Evolutionary conservation across 1,140 invertebrate species (phyloP), one percentile per base, ranked within the genome.

Genomic region (Tigriopus japonicus): DNA sequence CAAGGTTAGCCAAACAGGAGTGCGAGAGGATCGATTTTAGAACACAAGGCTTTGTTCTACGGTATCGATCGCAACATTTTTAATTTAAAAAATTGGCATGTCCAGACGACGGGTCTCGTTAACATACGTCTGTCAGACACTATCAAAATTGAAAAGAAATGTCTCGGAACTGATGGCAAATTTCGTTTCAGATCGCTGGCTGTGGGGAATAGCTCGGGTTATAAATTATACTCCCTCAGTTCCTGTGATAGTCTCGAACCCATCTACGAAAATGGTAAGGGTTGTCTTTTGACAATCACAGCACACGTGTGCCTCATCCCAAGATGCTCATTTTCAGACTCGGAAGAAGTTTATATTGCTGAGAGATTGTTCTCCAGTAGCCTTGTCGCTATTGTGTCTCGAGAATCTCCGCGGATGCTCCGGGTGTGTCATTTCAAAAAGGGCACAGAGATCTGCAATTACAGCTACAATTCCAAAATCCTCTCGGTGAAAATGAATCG

Each of bases 371-470:
- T 98, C 73, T 92, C 88, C 71, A 96, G 91, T 70, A 95, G 90
- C 67, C 76, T 98, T 65, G 88, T 98, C 66, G 92, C 92, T 21
- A 80, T 98, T 67, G 95, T 98, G 56, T 89, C 86, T 66, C 77
- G 91, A 63, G 81, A 84, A 64, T 85, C 88, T 45, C 92, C 94
- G 52, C 78, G 95, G 66, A 97, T 87, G 73, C 77, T 96, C 17
- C 87, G 86, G 76, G 91, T 98, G 28, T 96, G 89, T 72, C 93
- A 98, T 75, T 98, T 95, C 74, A 94, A 94, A 69, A 96, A 94
- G 72, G 88, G 90, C 62, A 93, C 89, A 56, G 93, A 98, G 76
- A 98, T 99, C 71, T 97, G 93, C 73, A 92, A 94, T 72, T 96
- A 97, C 75, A 93, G 87, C 69, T 99, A 98, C 71, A 17, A 87